Conservation (phyloP, 2,888 invertebrate genomes). For the Phorcus lineatus region DNA sequence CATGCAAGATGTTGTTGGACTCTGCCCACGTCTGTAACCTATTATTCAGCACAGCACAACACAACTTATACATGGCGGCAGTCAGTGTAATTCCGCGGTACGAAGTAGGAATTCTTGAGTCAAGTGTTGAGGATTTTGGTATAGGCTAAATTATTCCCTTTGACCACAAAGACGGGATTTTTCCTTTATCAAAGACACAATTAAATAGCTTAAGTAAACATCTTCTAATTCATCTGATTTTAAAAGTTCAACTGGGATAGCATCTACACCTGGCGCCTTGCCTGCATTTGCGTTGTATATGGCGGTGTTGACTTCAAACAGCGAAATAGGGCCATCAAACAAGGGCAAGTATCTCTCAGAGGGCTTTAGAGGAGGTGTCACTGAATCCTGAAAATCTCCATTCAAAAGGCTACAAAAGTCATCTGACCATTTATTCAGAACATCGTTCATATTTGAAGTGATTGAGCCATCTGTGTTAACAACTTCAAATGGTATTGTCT, state of each 20-base stretch:
- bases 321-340: not conserved
- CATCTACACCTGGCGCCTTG: not conserved
- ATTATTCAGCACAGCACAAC: not conserved
- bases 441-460: not conserved
- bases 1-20: not conserved
- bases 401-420: not conserved
- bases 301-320: not conserved
- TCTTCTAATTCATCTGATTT: not conserved
- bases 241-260: not conserved
- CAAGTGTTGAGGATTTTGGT: not conserved
- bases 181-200: not conserved
- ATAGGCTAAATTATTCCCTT: not conserved
- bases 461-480: not conserved
- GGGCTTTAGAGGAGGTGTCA: not conserved
- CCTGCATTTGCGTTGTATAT: not conserved
- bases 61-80: not conserved
- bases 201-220: not conserved
- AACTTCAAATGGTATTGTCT: not conserved
- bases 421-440: not conserved
- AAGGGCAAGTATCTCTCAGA: not conserved
- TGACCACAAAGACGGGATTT: not conserved
- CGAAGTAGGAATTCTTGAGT: not conserved
- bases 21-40: not conserved
- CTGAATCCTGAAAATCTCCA: not conserved
- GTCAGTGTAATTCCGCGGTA: not conserved